These are phyloP conservation scores for Scatophagus argus DNA, from an alignment of 2,113 vertebrate species.

Conservation along the genomic window DNA sequence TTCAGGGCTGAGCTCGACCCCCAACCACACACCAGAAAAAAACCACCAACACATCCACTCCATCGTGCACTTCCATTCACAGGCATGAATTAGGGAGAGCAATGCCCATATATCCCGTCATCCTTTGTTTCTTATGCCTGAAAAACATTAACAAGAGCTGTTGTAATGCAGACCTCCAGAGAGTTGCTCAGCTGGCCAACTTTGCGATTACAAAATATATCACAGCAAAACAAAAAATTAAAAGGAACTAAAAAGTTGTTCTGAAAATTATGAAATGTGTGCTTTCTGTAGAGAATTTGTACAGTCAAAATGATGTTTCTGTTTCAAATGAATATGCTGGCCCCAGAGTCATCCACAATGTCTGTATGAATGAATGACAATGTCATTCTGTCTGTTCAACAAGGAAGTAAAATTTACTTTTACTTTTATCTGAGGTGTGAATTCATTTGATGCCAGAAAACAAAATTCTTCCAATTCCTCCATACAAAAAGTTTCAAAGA, in stretches of 20 bases:
- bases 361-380: no score
- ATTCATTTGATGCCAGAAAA: neutral
- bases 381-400: neutral
- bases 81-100: neutral
- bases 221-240: neutral
- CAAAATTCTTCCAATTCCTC: slow-evolving; percentile 29
- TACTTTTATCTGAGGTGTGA: neutral
- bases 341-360: no score
- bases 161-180: neutral
- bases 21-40: slow-evolving; percentile 52
- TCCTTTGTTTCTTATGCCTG: slow-evolving; percentile 5
- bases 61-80: slow-evolving; percentile 25
- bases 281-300: neutral
- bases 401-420: neutral
- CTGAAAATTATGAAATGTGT: neutral
- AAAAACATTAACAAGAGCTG: slow-evolving; percentile 1
- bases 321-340: neutral
- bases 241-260: neutral
- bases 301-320: neutral
- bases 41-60: slow-evolving; percentile 42
- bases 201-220: neutral
- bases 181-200: neutral
- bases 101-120: neutral
- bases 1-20: slow-evolving; percentile 58
- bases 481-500: neutral